Evolutionary conservation across 2,797 vertebrate species (phyloP).

Genomic region (Anguilla anguilla): DNA sequence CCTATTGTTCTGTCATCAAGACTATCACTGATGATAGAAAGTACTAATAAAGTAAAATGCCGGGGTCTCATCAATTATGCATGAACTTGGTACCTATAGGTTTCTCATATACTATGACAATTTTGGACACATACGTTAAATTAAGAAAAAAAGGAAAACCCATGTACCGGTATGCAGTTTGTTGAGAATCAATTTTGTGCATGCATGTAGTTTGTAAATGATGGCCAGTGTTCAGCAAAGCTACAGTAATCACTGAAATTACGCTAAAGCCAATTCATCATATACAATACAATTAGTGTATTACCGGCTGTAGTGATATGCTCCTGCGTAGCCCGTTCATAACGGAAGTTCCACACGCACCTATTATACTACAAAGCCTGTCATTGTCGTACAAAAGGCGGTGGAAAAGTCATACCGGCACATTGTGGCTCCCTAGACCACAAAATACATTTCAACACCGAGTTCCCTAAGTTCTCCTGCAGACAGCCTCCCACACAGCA

Average conservation of each 20-base stretch:
- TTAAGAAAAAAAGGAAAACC: background rate
- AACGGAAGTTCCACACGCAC: background rate
- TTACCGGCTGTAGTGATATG: background rate
- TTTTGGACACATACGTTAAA: background rate
- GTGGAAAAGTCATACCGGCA: background rate
- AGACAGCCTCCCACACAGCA: background rate
- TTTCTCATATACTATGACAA: background rate
- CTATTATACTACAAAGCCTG: background rate
- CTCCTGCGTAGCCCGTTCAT: background rate
- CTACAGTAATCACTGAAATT: background rate
- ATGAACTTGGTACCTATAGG: background rate
- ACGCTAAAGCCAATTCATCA: background rate
- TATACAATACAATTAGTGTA: background rate
- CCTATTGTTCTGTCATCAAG: background rate
- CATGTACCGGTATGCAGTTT: background rate
- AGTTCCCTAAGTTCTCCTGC: background rate
- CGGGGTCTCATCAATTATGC: background rate
- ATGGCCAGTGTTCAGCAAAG: background rate
- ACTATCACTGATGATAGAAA: background rate
- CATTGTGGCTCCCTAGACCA: background rate
- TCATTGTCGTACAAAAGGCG: background rate
- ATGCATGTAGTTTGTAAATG: background rate
- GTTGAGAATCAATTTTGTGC: background rate
- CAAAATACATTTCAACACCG: conserved; percentile 2
- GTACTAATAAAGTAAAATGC: background rate